Evolutionary conservation across 2,888 invertebrate genomes (phyloP).

Genomic region (Drosophila lacicola): DNA sequence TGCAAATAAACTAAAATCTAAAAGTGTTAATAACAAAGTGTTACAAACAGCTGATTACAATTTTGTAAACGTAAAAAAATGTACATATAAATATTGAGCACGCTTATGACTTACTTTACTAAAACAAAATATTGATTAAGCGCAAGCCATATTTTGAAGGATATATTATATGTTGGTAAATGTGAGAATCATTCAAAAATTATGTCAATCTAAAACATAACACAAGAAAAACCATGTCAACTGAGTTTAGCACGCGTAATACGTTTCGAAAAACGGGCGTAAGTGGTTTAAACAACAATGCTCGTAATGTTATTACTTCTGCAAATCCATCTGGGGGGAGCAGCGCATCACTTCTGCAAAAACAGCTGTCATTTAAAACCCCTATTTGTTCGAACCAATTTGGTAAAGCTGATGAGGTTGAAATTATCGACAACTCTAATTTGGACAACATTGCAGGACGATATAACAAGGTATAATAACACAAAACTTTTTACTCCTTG

Average conservation of each 20-base stretch:
- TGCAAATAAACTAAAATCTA: not conserved
- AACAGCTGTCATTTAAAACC: constrained; percentile 84
- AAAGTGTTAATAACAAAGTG: not conserved
- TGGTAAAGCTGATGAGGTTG: constrained; percentile 83
- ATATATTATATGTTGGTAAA: not conserved
- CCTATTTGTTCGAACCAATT: constrained; percentile 80
- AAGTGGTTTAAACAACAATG: constrained; percentile 56
- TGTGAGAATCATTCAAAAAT: not conserved
- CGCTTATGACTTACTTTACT: not conserved
- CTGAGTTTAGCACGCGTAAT: constrained; percentile 73
- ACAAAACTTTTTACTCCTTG: too few relatives aligned
- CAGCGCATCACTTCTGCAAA: constrained; percentile 80
- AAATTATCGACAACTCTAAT: constrained; percentile 83
- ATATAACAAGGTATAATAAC: constrained; percentile 76
- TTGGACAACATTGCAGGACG: constrained; percentile 73
- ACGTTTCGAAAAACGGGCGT: constrained; percentile 67
- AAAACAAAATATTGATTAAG: constrained; percentile 33
- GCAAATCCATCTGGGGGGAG: constrained; percentile 82
- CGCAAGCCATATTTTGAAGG: constrained; percentile 21
- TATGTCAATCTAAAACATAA: too few relatives aligned
- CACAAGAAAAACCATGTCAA: constrained; percentile 57
- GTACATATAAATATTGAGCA: not conserved
- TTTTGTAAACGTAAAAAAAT: not conserved
- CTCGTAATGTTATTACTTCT: constrained; percentile 80
- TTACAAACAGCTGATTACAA: not conserved